Base-by-base conservation (phyloP, 2,113 vertebrate species). In the Galbula dea region DNA sequence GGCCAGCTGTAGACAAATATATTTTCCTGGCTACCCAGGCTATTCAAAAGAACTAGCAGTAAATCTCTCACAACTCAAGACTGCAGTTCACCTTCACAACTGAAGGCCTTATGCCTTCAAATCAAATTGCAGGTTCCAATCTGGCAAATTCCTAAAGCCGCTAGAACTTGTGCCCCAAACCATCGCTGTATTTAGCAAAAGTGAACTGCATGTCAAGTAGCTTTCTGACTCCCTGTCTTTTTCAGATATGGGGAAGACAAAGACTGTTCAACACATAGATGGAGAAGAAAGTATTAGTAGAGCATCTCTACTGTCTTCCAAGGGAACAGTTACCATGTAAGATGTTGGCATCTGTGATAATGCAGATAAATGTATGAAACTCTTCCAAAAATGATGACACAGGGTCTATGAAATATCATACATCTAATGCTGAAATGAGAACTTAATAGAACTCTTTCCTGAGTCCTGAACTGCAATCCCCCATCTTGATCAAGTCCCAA, bases 1-100 rank as follows among this genome's bases (percentile, higher is more conserved):
- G 93, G 83, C 79, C 88, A 93, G 88, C 63, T 93, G 93, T 88
- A 91, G 57, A 86, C 52, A 93, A 88, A 88, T 59, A 20, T 18
- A 74, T 91, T 94, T 94, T 91, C 85, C 75, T 51, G 55, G 82
- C 37, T 94, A 86, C 54, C 11, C 85, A 80, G 58, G 36, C 62
- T 91, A 76, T n/a, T 54, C 67, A 76, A 91, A n/a, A 86, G 82
- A 94, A 76, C 48, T 81, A 89, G 86, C 59, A 71, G 67, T 80
- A 88, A 93, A 91, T 94, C 67, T 78, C 68, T 72, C 4, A 3
- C 32, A 63, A 39, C 43, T 81, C 55, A 39, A n/a, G 59, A 77
- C 75, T 63, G 63, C 46, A 81, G 39, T 30, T 57, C 67, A 83
- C 41, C 84, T 87, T 79, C 62, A 75, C 51, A 88, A n/a, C 6